Evolutionary conservation across 2,797 vertebrate genomes (phyloP), one percentile per base, ranked within the genome.

Genomic region (Eulemur coronatus): DNA sequence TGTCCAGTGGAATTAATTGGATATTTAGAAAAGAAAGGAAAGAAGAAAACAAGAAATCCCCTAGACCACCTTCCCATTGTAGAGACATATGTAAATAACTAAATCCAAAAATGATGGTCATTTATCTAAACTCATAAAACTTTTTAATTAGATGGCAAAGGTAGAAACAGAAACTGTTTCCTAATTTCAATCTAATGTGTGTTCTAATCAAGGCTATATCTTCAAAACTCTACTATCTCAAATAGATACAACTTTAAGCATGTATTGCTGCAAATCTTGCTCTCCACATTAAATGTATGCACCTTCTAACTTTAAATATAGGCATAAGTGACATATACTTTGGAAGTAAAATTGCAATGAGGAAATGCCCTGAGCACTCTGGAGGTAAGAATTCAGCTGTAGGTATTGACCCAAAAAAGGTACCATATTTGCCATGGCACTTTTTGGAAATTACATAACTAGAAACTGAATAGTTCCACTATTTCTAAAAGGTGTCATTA

Each of bases 111-210:
- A 65, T 70, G 50, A 81, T 24, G 38, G 20, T 69, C 81, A 92
- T 12, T 84, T 80, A 35, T n/a, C 52, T 96, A 80, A 52, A 84
- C 24, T 95, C 84, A 95, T 80, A 92, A 89, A 96, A 84, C 38
- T 57, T 26, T 57, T 26, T 57, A 57, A 57, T 57, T 59, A 41
- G 35, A 61, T 26, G 38, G 20, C 76, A 76, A 92, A 88, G 67
- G 43, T 63, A 78, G 55, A 87, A 81, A 94, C 7, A 87, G 9
- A 61, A 33, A 81, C 10, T 55, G 38, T 86, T 89, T 82, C 41
- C 59, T 76, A 70, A 91, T 65, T 84, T 65, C 35, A 87, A 59
- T 9, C 28, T 63, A 50, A 43, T 15, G 10, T 46, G n/a, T 61
- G 26, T 72, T 80, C n/a, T 79, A 93, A 82, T 35, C n/a, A 18